These are phyloP conservation scores for Salarias fasciatus DNA, from an alignment of 2,797 vertebrate genomes.

Conservation along the genomic window DNA sequence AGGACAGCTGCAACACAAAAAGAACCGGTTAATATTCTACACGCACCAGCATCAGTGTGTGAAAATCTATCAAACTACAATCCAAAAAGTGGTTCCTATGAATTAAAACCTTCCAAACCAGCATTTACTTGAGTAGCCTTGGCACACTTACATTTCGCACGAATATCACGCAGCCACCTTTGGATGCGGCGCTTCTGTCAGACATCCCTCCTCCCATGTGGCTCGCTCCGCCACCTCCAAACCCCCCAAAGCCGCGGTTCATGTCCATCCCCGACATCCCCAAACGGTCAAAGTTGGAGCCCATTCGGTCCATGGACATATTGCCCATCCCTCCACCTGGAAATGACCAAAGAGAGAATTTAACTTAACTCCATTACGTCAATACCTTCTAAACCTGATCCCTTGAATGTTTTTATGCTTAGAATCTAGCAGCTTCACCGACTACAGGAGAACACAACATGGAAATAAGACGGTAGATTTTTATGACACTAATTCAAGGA, in stretches of 20 bases:
- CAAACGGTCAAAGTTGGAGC: slow-evolving; percentile 91
- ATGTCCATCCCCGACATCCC: slow-evolving; percentile 91
- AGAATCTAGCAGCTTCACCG: too few relatives aligned
- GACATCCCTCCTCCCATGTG: slow-evolving; percentile 90
- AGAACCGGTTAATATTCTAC: too few relatives aligned
- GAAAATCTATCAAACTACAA: too few relatives aligned
- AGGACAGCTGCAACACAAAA: slow-evolving; percentile 89
- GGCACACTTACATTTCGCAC: slow-evolving; percentile 92
- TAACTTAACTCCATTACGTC: too few relatives aligned
- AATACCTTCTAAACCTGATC: too few relatives aligned
- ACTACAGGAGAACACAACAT: too few relatives aligned
- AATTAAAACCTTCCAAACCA: too few relatives aligned
- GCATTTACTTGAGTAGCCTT: neutral
- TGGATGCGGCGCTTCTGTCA: slow-evolving; percentile 88
- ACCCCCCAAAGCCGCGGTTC: slow-evolving; percentile 88
- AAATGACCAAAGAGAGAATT: neutral
- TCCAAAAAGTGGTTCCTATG: too few relatives aligned
- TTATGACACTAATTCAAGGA: too few relatives aligned
- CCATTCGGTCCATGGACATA: slow-evolving; percentile 95
- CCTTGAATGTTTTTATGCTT: too few relatives aligned
- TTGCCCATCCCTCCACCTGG: slow-evolving; percentile 91
- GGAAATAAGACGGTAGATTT: too few relatives aligned
- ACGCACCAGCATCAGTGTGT: too few relatives aligned
- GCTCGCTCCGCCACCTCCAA: slow-evolving; percentile 84
- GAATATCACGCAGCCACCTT: slow-evolving; percentile 98